Evolutionary conservation across 92 coral and sea anemone species (phyloP).

Genomic region (Muricea muricata): DNA sequence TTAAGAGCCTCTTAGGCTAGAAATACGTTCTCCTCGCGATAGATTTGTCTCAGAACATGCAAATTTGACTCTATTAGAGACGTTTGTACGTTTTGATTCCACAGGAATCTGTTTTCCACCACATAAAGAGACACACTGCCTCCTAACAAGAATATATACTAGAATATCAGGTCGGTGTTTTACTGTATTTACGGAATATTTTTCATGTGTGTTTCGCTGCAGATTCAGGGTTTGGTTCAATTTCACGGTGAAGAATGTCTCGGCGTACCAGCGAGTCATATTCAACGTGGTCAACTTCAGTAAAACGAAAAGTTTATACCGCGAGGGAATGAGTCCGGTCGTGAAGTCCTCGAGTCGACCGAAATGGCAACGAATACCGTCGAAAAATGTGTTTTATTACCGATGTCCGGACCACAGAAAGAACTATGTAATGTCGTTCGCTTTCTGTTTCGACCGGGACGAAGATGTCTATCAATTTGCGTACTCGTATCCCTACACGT

Average conservation of each 20-base stretch:
- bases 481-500: constrained; percentile 94
- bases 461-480: constrained; percentile 97
- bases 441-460: constrained; percentile 95
- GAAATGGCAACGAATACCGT: constrained; percentile 98
- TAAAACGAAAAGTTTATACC: constrained; percentile 95
- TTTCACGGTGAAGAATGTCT: constrained; percentile 88
- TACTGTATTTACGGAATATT: no score
- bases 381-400: constrained; percentile 96
- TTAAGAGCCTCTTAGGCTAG: no score
- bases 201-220: no score
- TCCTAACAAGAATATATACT: no score
- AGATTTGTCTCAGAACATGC: no score
- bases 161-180: no score
- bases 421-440: constrained; percentile 96
- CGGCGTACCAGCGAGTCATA: constrained; percentile 92
- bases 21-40: no score
- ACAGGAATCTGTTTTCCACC: no score
- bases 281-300: constrained; percentile 97
- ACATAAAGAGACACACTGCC: no score
- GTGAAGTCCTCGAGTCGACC: constrained; percentile 96
- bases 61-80: no score
- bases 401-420: constrained; percentile 99
- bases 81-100: no score
- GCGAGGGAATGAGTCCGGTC: constrained; percentile 98
- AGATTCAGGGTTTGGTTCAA: constrained; percentile 95